These are phyloP conservation scores for Chrosomus eos DNA, from an alignment of 2,797 vertebrate species.

Conservation along the genomic window DNA sequence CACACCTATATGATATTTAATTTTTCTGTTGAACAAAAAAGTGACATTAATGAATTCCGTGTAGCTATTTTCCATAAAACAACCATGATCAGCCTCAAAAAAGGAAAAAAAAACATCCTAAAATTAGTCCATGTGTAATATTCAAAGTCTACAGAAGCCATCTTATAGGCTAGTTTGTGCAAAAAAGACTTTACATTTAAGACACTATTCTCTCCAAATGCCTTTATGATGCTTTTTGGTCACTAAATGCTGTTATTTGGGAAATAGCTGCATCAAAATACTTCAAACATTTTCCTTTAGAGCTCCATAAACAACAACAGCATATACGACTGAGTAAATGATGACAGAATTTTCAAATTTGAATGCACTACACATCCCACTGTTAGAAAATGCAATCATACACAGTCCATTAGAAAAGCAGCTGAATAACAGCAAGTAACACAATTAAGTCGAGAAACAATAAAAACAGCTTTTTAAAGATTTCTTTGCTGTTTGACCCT, in stretches of 20 bases:
- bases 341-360: background rate
- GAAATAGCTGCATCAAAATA: background rate
- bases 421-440: constrained; percentile 17
- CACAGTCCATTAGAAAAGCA: constrained; percentile 18
- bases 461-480: constrained; percentile 38
- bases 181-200: background rate
- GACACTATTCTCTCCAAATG: background rate
- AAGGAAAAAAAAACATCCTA: background rate
- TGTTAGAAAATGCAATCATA: constrained; percentile 11
- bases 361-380: background rate
- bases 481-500: constrained; percentile 8
- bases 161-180: background rate
- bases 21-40: background rate
- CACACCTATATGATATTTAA: background rate
- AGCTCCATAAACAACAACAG: background rate
- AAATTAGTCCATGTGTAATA: background rate
- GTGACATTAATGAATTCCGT: background rate
- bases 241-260: background rate
- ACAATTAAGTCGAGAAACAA: constrained; percentile 39
- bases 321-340: background rate
- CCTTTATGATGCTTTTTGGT: too few relatives aligned
- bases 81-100: too few relatives aligned
- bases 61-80: background rate
- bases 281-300: background rate
- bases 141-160: background rate